Conservation (phyloP, 1,140 invertebrate genomes). For the Dreissena polymorpha region DNA sequence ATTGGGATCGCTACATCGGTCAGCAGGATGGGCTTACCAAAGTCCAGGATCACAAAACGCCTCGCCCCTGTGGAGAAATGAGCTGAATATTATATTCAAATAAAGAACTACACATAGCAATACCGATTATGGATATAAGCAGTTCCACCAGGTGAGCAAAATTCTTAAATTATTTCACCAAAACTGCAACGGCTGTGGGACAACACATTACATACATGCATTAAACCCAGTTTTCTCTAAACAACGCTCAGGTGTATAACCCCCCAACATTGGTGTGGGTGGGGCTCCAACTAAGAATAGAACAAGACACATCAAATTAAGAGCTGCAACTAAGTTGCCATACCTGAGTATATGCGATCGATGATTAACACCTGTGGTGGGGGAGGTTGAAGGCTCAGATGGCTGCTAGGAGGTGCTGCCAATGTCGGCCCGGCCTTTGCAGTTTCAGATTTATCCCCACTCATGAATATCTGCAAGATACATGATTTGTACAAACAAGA, state of each 20-base stretch:
- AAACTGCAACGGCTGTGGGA: too few relatives aligned
- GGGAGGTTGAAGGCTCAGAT: slow-evolving; percentile 86
- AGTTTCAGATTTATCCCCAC: slow-evolving; percentile 27
- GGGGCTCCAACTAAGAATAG: too few relatives aligned
- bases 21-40: slow-evolving; percentile 90
- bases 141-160: too few relatives aligned
- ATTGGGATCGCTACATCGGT: slow-evolving; percentile 94
- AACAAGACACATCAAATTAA: too few relatives aligned
- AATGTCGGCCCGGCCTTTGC: slow-evolving; percentile 48
- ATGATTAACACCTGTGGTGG: slow-evolving; percentile 93
- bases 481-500: background rate
- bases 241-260: too few relatives aligned
- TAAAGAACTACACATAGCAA: too few relatives aligned
- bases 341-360: slow-evolving; percentile 93
- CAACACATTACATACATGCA: too few relatives aligned
- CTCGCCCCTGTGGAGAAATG: slow-evolving; percentile 82
- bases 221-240: too few relatives aligned
- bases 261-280: too few relatives aligned
- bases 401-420: slow-evolving; percentile 81
- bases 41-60: slow-evolving; percentile 93
- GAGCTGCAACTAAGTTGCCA: too few relatives aligned
- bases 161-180: too few relatives aligned
- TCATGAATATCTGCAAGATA: slow-evolving; percentile 29
- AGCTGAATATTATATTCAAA: background rate
- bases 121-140: too few relatives aligned